Evolutionary conservation across 2,113 vertebrate genomes (phyloP).

Genomic region (Tetrax tetrax): DNA sequence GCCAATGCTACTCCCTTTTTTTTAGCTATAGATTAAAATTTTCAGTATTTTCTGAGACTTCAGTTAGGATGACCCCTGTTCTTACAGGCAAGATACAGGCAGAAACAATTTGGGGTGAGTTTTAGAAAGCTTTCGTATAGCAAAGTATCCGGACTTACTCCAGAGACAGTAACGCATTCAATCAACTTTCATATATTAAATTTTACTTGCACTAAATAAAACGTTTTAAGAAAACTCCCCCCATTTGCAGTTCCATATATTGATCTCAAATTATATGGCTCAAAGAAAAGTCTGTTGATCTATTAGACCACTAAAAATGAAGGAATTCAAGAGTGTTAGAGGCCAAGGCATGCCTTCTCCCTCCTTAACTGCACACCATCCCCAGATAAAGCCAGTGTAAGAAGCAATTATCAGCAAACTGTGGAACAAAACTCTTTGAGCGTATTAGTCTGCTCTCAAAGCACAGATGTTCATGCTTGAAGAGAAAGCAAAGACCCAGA

Average conservation of each 20-base stretch:
- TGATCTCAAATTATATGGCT: neutral
- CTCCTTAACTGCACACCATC: neutral
- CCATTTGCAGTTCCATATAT: neutral
- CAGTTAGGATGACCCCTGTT: neutral
- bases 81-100: neutral
- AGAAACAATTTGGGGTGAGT: neutral
- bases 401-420: neutral
- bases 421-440: neutral
- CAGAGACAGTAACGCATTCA: neutral
- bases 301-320: neutral
- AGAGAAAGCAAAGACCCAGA: neutral
- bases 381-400: neutral
- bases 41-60: neutral
- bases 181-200: neutral
- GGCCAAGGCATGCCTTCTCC: neutral
- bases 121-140: neutral
- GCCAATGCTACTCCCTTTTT: neutral
- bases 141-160: neutral
- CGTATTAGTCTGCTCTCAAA: neutral
- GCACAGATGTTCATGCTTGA: neutral
- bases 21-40: neutral
- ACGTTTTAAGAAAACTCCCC: neutral
- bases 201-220: neutral
- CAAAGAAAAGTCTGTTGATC: neutral
- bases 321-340: neutral